Conservation (phyloP, 1,140 invertebrate genomes). For the Ceratoteleas bidentatus region DNA sequence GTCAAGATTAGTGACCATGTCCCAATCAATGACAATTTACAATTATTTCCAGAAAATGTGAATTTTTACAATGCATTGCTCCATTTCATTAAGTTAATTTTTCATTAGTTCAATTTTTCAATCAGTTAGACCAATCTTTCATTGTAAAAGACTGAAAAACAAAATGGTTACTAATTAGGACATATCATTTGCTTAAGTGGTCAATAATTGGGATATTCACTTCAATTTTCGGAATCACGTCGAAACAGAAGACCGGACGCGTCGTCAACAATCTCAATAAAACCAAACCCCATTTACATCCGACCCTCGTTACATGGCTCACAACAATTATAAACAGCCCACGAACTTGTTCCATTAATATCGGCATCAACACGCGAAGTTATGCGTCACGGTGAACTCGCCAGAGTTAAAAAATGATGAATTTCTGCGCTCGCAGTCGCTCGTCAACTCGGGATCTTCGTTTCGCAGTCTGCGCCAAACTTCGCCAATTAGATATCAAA, state of each 20-base stretch:
- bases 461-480: slow-evolving; percentile 10
- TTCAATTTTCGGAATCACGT: not conserved
- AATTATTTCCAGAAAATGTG: too few relatives aligned
- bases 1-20: too few relatives aligned
- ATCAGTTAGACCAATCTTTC: too few relatives aligned
- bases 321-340: slow-evolving; percentile 20
- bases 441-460: slow-evolving; percentile 10
- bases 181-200: too few relatives aligned
- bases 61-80: too few relatives aligned
- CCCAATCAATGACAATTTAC: too few relatives aligned
- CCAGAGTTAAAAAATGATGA: slow-evolving; percentile 16
- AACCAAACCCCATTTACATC: slow-evolving; percentile 3
- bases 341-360: slow-evolving; percentile 29
- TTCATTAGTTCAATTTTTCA: too few relatives aligned
- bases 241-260: not conserved
- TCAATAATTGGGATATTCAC: too few relatives aligned
- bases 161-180: too few relatives aligned
- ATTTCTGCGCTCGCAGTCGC: slow-evolving; percentile 10
- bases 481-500: slow-evolving; percentile 29
- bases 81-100: too few relatives aligned
- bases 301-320: not conserved
- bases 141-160: too few relatives aligned
- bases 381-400: slow-evolving; percentile 3
- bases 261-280: slow-evolving; percentile 2
- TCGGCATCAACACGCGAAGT: slow-evolving; percentile 12